These are phyloP conservation scores for Pteronotus mesoamericanus DNA, from an alignment of 2,797 vertebrate species.

Conservation along the genomic window DNA sequence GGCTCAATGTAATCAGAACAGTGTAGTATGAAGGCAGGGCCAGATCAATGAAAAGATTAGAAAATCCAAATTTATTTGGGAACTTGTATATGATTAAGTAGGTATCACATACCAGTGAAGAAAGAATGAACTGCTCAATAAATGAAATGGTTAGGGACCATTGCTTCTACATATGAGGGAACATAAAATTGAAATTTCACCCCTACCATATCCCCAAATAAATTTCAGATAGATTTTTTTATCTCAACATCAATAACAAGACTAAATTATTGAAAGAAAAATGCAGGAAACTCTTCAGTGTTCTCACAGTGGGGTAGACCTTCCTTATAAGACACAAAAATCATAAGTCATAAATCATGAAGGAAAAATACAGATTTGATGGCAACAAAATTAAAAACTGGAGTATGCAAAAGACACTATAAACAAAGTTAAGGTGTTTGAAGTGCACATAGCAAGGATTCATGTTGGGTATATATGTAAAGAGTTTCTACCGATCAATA, in stretches of 20 bases:
- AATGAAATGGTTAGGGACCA: not conserved
- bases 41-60: not conserved
- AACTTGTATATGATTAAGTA: not conserved
- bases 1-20: not conserved
- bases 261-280: constrained; percentile 14
- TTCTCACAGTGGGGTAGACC: not conserved
- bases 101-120: not conserved
- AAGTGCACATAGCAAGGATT: not conserved
- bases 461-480: not conserved
- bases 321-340: not conserved
- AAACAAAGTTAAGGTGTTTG: not conserved
- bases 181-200: not conserved
- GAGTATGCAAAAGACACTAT: not conserved
- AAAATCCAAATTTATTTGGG: not conserved
- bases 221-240: not conserved
- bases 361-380: not conserved
- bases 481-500: not conserved
- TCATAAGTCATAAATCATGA: not conserved
- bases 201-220: not conserved
- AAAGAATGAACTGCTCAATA: not conserved
- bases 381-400: not conserved
- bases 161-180: not conserved
- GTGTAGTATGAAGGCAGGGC: not conserved
- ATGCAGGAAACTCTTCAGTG: not conserved
- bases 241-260: not conserved